Evolutionary conservation across 2,888 invertebrate genomes (phyloP).

Genomic region (Melanostoma scalare): DNA sequence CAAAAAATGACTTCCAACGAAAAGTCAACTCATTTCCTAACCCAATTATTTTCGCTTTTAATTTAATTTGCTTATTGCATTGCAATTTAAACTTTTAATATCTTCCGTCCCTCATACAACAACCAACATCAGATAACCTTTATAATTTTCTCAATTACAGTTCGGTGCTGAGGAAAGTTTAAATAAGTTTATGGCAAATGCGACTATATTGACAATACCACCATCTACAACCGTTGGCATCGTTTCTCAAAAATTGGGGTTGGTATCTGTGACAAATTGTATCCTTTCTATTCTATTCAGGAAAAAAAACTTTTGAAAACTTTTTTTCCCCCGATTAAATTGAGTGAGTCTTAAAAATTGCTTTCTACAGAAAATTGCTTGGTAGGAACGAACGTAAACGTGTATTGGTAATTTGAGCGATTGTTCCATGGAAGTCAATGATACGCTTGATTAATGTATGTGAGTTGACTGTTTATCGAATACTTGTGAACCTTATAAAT

Average conservation of each 20-base stretch:
- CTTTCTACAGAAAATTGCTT: slow-evolving; percentile 10
- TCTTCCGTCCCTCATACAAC: not conserved
- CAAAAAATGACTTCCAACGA: not conserved
- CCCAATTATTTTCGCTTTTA: not conserved
- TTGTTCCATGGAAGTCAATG: slow-evolving; percentile 10
- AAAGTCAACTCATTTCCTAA: not conserved
- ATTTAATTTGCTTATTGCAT: not conserved
- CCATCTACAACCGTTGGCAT: slow-evolving; percentile 14
- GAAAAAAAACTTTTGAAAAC: not conserved
- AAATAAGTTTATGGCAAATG: slow-evolving; percentile 5
- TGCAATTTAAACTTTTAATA: not conserved
- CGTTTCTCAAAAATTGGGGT: slow-evolving; percentile 20
- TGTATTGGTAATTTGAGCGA: slow-evolving; percentile 18
- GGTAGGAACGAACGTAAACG: not conserved
- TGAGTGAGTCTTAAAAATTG: slow-evolving; percentile 22
- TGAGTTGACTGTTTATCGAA: not conserved
- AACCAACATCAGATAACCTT: not conserved
- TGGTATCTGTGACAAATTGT: slow-evolving; percentile 39
- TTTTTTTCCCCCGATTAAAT: slow-evolving; percentile 2
- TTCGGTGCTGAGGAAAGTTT: not conserved
- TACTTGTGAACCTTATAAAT: slow-evolving; percentile 4
- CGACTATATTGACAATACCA: slow-evolving; percentile 5
- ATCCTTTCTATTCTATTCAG: slow-evolving; percentile 27
- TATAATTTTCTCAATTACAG: slow-evolving; percentile 9
- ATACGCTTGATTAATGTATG: slow-evolving; percentile 22